Evolutionary conservation across 2,797 vertebrate genomes (phyloP), one percentile per base, ranked within the genome.

Genomic region (Pangasius mekongensis): DNA sequence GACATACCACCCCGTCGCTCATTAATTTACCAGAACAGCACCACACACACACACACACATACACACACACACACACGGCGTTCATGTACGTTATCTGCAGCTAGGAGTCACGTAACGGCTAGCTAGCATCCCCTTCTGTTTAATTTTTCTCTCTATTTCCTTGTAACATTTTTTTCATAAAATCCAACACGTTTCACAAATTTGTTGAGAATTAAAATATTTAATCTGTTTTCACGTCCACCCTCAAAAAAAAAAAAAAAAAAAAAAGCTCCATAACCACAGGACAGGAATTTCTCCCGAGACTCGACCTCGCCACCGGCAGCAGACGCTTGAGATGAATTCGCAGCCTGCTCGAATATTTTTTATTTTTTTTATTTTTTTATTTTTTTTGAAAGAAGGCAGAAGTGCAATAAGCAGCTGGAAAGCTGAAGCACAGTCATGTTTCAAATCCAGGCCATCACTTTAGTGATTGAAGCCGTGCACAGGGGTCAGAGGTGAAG

Each of bases 401-500:
- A 82, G 52, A 20, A 43, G 66, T 64, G 77, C 58, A 64, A n/a
- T 54, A 82, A 83, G 69, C 87, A 47, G 49, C 84, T 56, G 66
- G 49, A 58, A 58, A 47, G 87, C 58, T 24, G 49, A 49, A 87
- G 60, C 83, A 16, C 80, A 69, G 76, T 88, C 64, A 49, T 0
- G 83, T 85, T 88, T 82, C 76, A 76, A 86, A 85, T 89, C 81
- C 62, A 60, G 86, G 84, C 83, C 83, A 54, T 83, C 60, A 71
- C 69, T 67, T 67, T 85, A 78, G 67, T 77, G 71, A 83, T 88
- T 89, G 87, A 89, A 85, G 87, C 69, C 52, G 83, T 39, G 77
- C 60, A 82, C 69, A 76, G 82, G 73, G 87, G 89, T 90, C 80
- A 62, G 76, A 73, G 81, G 91, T 71, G 74, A 91, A 86, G 82